A percentile compares a stretch with the other conserved stretches of the same genome.
These are phyloP conservation scores for Eulithis testata DNA, from an alignment of 2,888 invertebrate species.

Conservation along the genomic window DNA sequence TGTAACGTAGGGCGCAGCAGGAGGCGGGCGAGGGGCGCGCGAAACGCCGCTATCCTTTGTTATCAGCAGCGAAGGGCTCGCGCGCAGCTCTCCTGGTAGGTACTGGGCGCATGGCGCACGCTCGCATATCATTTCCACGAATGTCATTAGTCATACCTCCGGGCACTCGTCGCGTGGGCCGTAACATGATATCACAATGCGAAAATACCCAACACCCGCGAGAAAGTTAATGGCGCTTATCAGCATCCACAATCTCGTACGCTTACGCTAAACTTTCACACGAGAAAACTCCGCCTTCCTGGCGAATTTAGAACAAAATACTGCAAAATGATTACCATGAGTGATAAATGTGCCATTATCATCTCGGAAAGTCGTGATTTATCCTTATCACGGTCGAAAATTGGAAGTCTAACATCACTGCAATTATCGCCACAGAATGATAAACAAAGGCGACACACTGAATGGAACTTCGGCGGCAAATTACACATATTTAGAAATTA, in stretches of 20 bases:
- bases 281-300: conserved; percentile 73
- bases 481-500: conserved; percentile 92
- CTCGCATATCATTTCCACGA: conserved; percentile 81
- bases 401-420: conserved; percentile 90
- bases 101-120: conserved; percentile 70
- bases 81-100: conserved; percentile 63
- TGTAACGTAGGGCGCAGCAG: conserved; percentile 42
- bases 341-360: conserved; percentile 92
- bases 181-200: conserved; percentile 86
- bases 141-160: conserved; percentile 83
- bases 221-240: conserved; percentile 86
- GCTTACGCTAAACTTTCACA: conserved; percentile 84
- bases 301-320: conserved; percentile 54
- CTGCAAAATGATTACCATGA: conserved; percentile 86
- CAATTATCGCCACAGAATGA: conserved; percentile 89
- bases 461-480: conserved; percentile 96
- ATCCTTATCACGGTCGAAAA: conserved; percentile 90
- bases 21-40: conserved; percentile 42
- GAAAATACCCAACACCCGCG: conserved; percentile 85
- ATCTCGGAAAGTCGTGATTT: conserved; percentile 88
- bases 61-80: conserved; percentile 63
- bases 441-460: conserved; percentile 97
- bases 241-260: conserved; percentile 84
- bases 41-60: conserved; percentile 77
- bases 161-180: conserved; percentile 82